Base-by-base conservation (phyloP, 2,888 invertebrate species). In the Achlya flavicornis region DNA sequence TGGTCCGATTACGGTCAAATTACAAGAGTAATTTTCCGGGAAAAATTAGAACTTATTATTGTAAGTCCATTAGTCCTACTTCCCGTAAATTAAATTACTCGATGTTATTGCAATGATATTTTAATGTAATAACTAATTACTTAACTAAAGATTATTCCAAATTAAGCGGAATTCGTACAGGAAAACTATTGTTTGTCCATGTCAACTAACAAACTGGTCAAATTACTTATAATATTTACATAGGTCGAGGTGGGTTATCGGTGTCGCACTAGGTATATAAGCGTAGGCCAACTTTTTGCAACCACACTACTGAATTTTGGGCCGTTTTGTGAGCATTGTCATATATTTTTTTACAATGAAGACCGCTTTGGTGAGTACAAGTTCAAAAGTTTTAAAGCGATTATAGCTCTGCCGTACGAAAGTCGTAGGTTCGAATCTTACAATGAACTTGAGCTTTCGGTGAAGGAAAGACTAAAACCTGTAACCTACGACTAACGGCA, bases 361-460 rank as follows among this genome's bases (percentile, higher is more conserved):
- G 77, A 64, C 73, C 57, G 72, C 78, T 70, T 60, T 80, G 85
- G 87, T 86, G 70, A 74, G 87, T 46, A 6, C 10, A n/a, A 46
- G 11, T 84, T 33, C 32, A 41, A 61, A 46, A 10, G 58, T 8
- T 14, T 16, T 64, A 61, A 35, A 38, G 38, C 38, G 46, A 48
- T 16, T 41, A 26, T 0, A 3, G 12, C 41, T 12, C 12, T 3
- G 4, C 26, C 26, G 26, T 26, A 35, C 6, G 35, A 35, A 35
- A 0, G 8, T 35, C 41, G 43, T 16, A 4, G 57, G 16, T 57
- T n/a, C 16, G 35, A 35, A 35, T 35, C 35, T 35, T 35, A 7
- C 7, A 3, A 26, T 26, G 26, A 8, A 35, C 35, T 35, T 35
- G 35, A 35, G 35, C 35, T 35, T 35, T 35, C 4, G 35, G 35